Conservation (phyloP, 2,113 vertebrate genomes). For the Progne subis region DNA sequence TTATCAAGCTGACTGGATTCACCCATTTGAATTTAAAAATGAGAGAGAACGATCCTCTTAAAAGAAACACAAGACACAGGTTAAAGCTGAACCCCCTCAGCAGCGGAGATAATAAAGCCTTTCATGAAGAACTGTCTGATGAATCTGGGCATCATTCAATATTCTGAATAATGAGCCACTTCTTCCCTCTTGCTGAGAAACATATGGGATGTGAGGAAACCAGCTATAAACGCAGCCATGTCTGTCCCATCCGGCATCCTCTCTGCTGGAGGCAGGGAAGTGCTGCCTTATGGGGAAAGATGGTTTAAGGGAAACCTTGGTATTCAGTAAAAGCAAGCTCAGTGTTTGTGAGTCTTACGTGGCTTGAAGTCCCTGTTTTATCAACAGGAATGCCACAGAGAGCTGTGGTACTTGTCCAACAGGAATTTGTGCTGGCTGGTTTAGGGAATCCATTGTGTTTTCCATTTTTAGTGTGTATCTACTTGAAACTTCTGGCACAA, state of each 20-base stretch:
- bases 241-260: not conserved
- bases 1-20: not conserved
- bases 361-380: not conserved
- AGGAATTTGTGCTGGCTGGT: not conserved
- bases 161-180: constrained; percentile 47
- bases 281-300: not conserved
- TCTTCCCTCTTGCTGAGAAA: constrained; percentile 37
- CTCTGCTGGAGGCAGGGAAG: not conserved
- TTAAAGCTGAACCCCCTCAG: not conserved
- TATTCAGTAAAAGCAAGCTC: not conserved
- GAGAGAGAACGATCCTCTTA: not conserved
- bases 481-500: not conserved
- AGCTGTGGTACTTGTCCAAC: not conserved
- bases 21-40: not conserved
- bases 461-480: not conserved
- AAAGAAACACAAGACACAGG: not conserved
- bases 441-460: not conserved
- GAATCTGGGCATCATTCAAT: constrained; percentile 38
- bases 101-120: constrained; percentile 4
- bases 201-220: constrained; percentile 47
- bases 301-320: not conserved
- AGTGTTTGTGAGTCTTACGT: not conserved
- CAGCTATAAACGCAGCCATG: not conserved
- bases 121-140: constrained; percentile 33
- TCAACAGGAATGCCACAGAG: not conserved